Evolutionary conservation across 1,140 invertebrate species (phyloP).

Genomic region (Drosophila ogumai): DNA sequence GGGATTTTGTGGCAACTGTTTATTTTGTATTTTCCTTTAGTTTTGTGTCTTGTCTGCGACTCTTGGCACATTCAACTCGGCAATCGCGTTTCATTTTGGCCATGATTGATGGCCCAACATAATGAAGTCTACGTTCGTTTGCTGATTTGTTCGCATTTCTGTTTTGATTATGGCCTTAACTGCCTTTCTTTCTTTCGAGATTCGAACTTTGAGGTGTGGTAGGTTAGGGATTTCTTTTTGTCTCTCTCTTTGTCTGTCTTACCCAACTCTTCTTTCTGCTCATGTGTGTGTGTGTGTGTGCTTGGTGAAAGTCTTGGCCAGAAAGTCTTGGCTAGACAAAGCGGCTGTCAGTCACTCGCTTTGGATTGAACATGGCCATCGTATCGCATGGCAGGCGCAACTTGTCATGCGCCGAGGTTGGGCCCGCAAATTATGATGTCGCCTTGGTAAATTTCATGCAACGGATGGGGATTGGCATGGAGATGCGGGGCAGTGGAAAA

Average conservation of each 20-base stretch:
- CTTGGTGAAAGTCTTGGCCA: conserved; percentile 56
- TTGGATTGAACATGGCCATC: conserved; percentile 42
- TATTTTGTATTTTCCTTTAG: conserved; percentile 32
- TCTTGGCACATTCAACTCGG: conserved; percentile 68
- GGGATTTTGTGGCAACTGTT: conserved; percentile 56
- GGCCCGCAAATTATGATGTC: conserved; percentile 60
- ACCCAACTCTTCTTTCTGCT: conserved; percentile 7
- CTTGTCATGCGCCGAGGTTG: conserved; percentile 46
- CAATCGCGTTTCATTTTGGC: conserved; percentile 62
- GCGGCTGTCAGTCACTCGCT: conserved; percentile 46
- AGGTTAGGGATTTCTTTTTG: conserved; percentile 67
- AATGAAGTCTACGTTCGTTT: conserved; percentile 71
- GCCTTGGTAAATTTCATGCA: conserved; percentile 24
- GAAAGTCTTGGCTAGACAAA: conserved; percentile 46
- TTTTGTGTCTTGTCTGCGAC: conserved; percentile 33
- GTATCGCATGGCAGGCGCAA: conserved; percentile 40
- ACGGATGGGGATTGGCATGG: background rate
- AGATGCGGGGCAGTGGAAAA: background rate
- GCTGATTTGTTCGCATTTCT: conserved; percentile 71
- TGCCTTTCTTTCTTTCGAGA: conserved; percentile 56
- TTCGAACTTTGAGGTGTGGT: conserved; percentile 66
- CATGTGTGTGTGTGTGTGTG: background rate
- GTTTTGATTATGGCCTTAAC: conserved; percentile 75
- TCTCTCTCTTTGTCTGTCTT: conserved; percentile 8
- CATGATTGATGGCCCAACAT: conserved; percentile 74